Evolutionary conservation across 37 sponge, comb jelly and placozoan species (phyloP), one percentile per base, ranked within the genome.

Genomic region (Dysidea cf. avara): DNA sequence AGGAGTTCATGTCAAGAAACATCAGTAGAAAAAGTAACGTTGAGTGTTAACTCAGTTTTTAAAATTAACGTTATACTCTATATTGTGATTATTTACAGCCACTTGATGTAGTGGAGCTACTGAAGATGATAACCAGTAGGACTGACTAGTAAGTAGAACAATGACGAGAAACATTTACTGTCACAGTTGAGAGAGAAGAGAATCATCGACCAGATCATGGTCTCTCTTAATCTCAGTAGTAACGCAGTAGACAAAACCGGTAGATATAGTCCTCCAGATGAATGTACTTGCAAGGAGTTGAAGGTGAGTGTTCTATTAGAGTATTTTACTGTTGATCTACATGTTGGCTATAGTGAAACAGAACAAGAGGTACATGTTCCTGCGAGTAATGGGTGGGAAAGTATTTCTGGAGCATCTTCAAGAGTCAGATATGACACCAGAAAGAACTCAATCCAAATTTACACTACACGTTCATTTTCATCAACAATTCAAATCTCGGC

Each of bases 341-440:
- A 29, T 30, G 28, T 30, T n/a, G n/a, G n/a, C n/a, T 11, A 65
- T 30, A 29, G 30, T 65, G 43, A 20, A 25, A 29, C 73, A 46
- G 12, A 40, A 61, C 33, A 91, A 72, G 39, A 59, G 75, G 20
- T 88, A 72, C 63, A 50, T 93, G 32, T 76, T 75, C 51, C 49
- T 96, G 16, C 79, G 72, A 38, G 87, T 96, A 18, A 29, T 64
- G 30, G 86, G 94, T 13, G 96, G 94, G 17, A 50, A 79, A 31
- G 96, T 90, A 2, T 96, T 96, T 59, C 68, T 96, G 33, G 96
- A 96, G 28, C 90, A 92, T 66, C 67, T 96, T 25, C 33, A 56
- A 0, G 80, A 78, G 33, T 39, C n/a, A 18, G 22, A 53, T n/a
- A 32, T 51, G 22, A 28, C 80, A 1, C 50, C 79, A 25, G 69